Evolutionary conservation across 2,888 invertebrate genomes (phyloP).

Genomic region (Uloborus plumipes): DNA sequence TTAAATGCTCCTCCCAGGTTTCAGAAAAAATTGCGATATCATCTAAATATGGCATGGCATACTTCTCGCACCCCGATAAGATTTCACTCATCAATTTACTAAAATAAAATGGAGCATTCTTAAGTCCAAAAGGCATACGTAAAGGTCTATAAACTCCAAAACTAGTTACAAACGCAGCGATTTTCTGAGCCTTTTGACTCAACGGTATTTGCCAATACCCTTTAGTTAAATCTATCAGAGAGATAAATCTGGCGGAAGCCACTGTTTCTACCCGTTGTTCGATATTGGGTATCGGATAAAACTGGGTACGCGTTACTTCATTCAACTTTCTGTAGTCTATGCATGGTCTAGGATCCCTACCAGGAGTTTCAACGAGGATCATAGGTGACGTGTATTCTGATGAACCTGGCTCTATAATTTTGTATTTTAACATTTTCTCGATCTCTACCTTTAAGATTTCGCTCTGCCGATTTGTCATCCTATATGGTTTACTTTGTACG

Average conservation of each 20-base stretch:
- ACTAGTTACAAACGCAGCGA: not conserved
- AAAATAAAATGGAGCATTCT: not conserved
- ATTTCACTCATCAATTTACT: too few relatives aligned
- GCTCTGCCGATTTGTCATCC: not conserved
- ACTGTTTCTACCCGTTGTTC: conserved; percentile 6
- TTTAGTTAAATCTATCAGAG: not conserved
- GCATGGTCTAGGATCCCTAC: not conserved
- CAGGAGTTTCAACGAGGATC: not conserved
- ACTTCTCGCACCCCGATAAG: not conserved
- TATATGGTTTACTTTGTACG: not conserved
- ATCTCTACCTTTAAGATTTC: not conserved
- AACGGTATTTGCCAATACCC: conserved; percentile 3
- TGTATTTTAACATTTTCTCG: not conserved
- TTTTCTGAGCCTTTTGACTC: not conserved
- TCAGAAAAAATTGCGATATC: conserved; percentile 21
- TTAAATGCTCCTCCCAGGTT: conserved; percentile 29
- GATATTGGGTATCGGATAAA: not conserved
- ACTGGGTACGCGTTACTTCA: not conserved
- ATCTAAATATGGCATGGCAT: not conserved
- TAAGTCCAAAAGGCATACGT: not conserved
- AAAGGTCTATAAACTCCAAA: not conserved
- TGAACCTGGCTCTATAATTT: not conserved
- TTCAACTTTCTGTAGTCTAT: not conserved
- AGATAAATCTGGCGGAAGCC: not conserved
- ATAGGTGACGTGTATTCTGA: not conserved